Base-by-base conservation (phyloP, 2,888 invertebrate genomes). In the Eilema depressum region DNA sequence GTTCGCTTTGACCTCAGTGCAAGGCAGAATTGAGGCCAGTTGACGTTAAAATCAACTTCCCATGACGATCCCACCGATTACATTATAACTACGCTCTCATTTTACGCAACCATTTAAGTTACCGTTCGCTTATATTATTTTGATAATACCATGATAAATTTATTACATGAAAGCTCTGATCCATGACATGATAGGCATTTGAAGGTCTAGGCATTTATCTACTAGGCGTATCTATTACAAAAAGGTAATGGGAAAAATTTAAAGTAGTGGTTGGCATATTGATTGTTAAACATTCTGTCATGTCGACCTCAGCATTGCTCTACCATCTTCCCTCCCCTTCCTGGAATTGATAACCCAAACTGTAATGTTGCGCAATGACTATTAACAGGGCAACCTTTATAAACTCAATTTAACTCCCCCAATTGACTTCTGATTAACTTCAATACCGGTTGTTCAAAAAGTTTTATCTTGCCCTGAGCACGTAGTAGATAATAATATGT, bases 61-160 rank as follows among this genome's bases (percentile, higher is more conserved):
- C 80, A 82, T 83, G 73, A 77, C 75, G 75, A 73, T 28, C 57
- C 57, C 30, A 73, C 64, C 28, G 66, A 66, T 71, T 74, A 41
- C 11, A 67, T 66, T 71, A 63, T 53, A 80, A 71, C 62, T 26
- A 56, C 59, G 76, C 64, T 80, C 67, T 70, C 71, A 71, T 71
- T 81, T 79, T 66, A 75, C 73, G 69, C 71, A 73, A 70, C 66
- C 57, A 71, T 75, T 75, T 71, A 53, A 56, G 66, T 66, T 69
- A 73, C 80, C 70, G 76, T 78, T 79, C 30, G 59, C 74, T 73
- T 41, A 41, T 41, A 69, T 66, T 68, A 53, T 53, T 62, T 37
- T 64, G 59, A 66, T 60, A 47, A 63, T 60, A 28, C 53, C 60
- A 69, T 30, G 25, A 65, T 66, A 70, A 75, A 75, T 65, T 20